Evolutionary conservation across 2,888 invertebrate species (phyloP).

Genomic region (Epinotia nisella): DNA sequence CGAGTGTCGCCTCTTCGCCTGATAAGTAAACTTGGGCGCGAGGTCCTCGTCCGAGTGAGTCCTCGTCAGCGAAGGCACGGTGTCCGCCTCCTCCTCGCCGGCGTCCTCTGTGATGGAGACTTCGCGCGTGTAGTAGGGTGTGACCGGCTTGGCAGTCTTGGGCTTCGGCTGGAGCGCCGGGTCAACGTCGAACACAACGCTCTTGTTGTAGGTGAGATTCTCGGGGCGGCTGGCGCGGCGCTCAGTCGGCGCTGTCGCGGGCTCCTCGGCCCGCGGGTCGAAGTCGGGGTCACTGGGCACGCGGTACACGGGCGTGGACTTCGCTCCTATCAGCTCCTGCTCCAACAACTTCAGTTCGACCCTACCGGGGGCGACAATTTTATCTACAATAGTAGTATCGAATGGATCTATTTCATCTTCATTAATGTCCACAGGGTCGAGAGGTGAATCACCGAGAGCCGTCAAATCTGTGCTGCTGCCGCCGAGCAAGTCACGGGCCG

Average conservation of each 20-base stretch:
- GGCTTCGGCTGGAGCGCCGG: conserved; percentile 82
- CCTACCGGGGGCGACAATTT: conserved; percentile 89
- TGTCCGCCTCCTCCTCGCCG: conserved; percentile 87
- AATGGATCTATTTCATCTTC: conserved; percentile 90
- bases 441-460: conserved; percentile 87
- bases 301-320: conserved; percentile 63
- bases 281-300: conserved; percentile 91
- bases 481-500: conserved; percentile 88
- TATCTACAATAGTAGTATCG: conserved; percentile 91
- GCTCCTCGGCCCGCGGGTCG: conserved; percentile 90
- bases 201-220: conserved; percentile 81
- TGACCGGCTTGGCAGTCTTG: conserved; percentile 89
- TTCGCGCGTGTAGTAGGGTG: conserved; percentile 91
- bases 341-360: conserved; percentile 92
- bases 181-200: conserved; percentile 81
- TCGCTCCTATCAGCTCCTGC: conserved; percentile 88
- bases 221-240: conserved; percentile 88
- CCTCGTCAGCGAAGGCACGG: conserved; percentile 83
- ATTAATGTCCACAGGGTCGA: conserved; percentile 86
- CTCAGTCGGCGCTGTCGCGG: conserved; percentile 61
- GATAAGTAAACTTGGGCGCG: conserved; percentile 76
- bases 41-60: conserved; percentile 88
- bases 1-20: conserved; percentile 79
- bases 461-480: conserved; percentile 91
- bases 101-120: conserved; percentile 84